Base-by-base conservation (phyloP, 2,113 vertebrate genomes). In the Macquaria australasica region DNA sequence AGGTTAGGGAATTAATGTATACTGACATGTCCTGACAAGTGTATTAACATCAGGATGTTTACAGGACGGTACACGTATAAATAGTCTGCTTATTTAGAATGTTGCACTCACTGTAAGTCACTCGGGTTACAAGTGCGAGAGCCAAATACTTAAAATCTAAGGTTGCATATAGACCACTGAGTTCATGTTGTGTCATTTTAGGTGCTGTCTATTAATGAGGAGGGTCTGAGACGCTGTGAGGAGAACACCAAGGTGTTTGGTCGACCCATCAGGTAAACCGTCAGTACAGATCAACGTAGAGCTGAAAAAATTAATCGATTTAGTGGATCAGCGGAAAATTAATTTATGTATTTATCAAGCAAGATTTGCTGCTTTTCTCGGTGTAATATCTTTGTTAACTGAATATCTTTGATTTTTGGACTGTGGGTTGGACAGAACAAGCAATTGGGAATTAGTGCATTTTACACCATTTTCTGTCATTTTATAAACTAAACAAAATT, bases 161-260 rank as follows among this genome's bases (percentile, higher is more conserved):
- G 43, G n/a, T 20, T 0, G 9, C 6, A 41, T 31, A 39, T 4
- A 67, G 56, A 51, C 12, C 12, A 50, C 51, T 79, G 70, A 75
- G 8, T 53, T 64, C 3, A 14, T 78, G 51, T 28, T 41, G 3
- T 89, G 53, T 73, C 6, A 0, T 39, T 43, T 11, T 76, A 99
- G 98, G 98, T 99, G 73, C 95, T 99, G 31, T 99, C 98, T 39
- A 98, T 99, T 86, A 99, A 99, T 2, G 98, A 99, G 79, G 98
- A 99, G 91, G 98, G 98, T 28, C 93, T 99, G 88, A 95, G 97
- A 21, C 96, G 98, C 25, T 99, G 98, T 72, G 97, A 99, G 62
- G 98, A 99, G 85, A 98, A 98, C 64, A 99, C 98, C 0, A 98
- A 99, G 91, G 97, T 99, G 21, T 99, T 98, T 51, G 98, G 98